Conservation (phyloP, 2,113 vertebrate species). For the Typhlomys cinereus region DNA sequence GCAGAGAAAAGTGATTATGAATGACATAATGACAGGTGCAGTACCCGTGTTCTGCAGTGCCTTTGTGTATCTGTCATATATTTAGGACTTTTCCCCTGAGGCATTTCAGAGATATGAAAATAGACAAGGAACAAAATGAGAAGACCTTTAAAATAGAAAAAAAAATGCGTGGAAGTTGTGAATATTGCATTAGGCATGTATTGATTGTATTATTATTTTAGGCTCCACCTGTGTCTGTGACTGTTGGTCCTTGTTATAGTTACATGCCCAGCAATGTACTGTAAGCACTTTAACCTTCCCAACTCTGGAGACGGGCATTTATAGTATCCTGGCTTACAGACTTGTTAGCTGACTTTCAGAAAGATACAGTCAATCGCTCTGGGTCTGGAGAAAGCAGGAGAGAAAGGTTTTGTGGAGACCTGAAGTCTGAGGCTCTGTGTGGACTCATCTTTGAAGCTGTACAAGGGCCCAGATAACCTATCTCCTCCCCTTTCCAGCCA, state of each 20-base stretch:
- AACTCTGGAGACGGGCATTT: background rate
- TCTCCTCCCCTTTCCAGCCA: background rate
- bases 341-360: background rate
- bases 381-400: background rate
- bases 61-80: constrained; percentile 64
- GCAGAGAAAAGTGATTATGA: constrained; percentile 74
- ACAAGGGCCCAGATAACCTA: background rate
- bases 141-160: constrained; percentile 59
- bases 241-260: background rate
- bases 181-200: background rate
- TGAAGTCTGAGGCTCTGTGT: background rate
- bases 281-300: constrained; percentile 34
- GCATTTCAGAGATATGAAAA: constrained; percentile 65
- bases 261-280: background rate
- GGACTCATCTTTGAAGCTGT: background rate
- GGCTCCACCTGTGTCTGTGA: background rate
- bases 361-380: background rate
- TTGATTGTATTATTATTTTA: constrained; percentile 56
- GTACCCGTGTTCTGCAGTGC: constrained; percentile 47
- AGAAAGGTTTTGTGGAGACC: background rate
- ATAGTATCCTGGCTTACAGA: background rate
- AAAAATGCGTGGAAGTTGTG: constrained; percentile 38
- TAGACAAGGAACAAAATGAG: constrained; percentile 59
- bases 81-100: constrained; percentile 66
- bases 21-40: constrained; percentile 68